Evolutionary conservation across 2,113 vertebrate genomes (phyloP).

Genomic region (Eolophus roseicapilla): DNA sequence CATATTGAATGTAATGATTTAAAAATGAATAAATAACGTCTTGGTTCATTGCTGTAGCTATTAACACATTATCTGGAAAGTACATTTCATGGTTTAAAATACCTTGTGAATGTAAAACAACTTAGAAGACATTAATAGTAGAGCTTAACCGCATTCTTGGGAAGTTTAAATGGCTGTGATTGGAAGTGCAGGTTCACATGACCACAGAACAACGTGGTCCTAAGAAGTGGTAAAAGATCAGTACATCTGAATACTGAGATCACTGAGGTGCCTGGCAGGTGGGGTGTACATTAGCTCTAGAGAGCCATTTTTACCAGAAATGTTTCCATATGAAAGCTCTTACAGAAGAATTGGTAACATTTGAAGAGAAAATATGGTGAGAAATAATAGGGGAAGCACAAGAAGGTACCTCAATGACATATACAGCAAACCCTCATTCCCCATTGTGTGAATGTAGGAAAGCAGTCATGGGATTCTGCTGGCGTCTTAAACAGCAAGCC

Average conservation of each 20-base stretch:
- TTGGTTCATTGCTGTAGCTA: not conserved
- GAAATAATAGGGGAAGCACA: not conserved
- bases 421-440: not conserved
- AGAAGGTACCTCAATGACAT: not conserved
- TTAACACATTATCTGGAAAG: not conserved
- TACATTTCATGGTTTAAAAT: not conserved
- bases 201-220: not conserved
- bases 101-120: not conserved
- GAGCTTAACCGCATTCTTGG: not conserved
- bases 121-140: not conserved
- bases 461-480: not conserved
- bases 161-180: not conserved
- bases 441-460: not conserved
- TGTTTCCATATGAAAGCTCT: not conserved
- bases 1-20: not conserved
- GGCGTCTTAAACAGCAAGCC: not conserved
- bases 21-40: accelerated
- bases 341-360: not conserved
- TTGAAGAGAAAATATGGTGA: not conserved
- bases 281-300: not conserved
- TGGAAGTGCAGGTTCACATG: not conserved
- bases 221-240: not conserved
- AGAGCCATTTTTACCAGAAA: not conserved
- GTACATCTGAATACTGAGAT: not conserved
- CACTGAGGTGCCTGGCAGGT: not conserved